Conservation (phyloP, 2,888 invertebrate species). For the Drosophila ustulata region DNA sequence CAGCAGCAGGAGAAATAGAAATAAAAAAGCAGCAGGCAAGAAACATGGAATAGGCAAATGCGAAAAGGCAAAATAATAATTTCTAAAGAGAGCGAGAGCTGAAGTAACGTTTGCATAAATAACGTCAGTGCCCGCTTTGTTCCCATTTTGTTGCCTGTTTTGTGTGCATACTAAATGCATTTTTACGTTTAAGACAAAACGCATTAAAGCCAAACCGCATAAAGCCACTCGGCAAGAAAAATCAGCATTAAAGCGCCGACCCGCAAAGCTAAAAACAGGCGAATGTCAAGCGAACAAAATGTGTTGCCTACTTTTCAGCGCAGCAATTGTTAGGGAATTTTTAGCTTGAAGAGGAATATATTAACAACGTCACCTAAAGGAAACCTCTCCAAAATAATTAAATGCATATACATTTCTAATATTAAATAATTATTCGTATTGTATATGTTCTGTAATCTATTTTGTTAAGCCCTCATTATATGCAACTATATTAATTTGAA, state of each 20-base stretch:
- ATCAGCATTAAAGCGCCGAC: slow-evolving; percentile 1
- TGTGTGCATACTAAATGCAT: slow-evolving; percentile 69
- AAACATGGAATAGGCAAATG: slow-evolving; percentile 46
- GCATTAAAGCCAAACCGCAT: slow-evolving; percentile 42
- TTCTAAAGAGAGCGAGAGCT: slow-evolving; percentile 65
- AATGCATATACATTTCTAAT: too few species aligned
- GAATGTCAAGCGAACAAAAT: not conserved
- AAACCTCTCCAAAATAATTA: too few species aligned
- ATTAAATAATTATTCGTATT: too few species aligned
- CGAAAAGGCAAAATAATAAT: slow-evolving; percentile 68
- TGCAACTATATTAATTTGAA: too few species aligned
- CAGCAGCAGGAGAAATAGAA: slow-evolving; percentile 15
- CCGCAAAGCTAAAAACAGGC: not conserved
- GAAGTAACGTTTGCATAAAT: slow-evolving; percentile 79
- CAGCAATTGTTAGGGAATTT: too few species aligned
- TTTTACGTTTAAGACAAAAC: slow-evolving; percentile 51
- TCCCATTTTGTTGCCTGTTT: slow-evolving; percentile 55
- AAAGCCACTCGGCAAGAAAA: slow-evolving; percentile 9
- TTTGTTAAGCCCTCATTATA: too few species aligned
- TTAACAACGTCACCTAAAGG: too few species aligned
- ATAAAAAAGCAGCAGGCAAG: slow-evolving; percentile 24
- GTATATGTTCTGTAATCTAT: too few species aligned
- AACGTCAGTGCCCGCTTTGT: slow-evolving; percentile 56
- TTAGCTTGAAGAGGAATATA: too few species aligned
- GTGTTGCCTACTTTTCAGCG: too few species aligned